These are phyloP conservation scores for Sitta europaea DNA, from an alignment of 2,113 vertebrate genomes.

Conservation along the genomic window DNA sequence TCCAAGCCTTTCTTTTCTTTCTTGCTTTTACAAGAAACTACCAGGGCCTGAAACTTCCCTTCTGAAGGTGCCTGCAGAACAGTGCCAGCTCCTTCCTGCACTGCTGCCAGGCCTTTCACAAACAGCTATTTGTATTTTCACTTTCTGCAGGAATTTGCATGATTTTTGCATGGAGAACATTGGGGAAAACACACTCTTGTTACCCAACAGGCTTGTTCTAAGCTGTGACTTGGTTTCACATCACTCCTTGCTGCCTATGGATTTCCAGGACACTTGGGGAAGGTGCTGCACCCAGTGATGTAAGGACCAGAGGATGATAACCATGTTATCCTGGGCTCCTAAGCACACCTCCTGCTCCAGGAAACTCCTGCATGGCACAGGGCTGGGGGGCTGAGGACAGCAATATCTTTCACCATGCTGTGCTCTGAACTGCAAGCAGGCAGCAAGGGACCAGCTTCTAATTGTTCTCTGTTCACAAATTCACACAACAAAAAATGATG, in stretches of 20 bases:
- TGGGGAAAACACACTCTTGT: accelerated
- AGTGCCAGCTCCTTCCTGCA: accelerated
- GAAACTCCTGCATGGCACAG: not conserved
- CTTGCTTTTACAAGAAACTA: not conserved
- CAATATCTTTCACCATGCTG: accelerated
- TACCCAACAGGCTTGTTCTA: not conserved
- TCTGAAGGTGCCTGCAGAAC: not conserved
- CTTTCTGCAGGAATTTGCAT: not conserved
- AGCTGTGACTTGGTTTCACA: not conserved
- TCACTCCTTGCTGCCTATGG: not conserved
- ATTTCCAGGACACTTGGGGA: not conserved
- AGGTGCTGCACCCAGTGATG: not conserved
- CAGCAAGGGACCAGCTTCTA: not conserved
- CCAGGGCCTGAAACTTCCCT: not conserved
- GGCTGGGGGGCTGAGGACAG: not conserved
- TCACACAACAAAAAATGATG: not conserved
- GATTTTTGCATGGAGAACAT: not conserved
- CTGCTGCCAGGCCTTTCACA: not conserved
- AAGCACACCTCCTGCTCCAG: not conserved
- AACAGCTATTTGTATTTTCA: not conserved
- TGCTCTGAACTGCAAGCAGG: not conserved
- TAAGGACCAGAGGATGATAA: not conserved
- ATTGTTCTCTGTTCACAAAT: not conserved
- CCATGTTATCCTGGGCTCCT: not conserved
- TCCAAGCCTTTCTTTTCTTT: not conserved